Evolutionary conservation across 2,797 vertebrate species (phyloP).

Genomic region (Brotula barbata): DNA sequence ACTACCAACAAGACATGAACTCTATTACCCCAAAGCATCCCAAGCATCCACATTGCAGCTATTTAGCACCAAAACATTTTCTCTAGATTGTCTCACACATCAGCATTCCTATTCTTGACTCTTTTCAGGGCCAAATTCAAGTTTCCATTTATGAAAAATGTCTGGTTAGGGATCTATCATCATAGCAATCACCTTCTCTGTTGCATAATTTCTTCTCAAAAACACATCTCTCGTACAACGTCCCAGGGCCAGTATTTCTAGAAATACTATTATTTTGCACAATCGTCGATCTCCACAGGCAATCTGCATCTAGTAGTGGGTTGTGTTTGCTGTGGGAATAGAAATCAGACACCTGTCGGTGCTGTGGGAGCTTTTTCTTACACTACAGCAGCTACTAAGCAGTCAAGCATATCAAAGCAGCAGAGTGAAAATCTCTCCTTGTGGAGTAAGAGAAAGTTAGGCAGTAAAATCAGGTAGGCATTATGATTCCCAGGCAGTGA

Average conservation of each 20-base stretch:
- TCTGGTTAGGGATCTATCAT: slow-evolving; percentile 78
- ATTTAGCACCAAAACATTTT: slow-evolving; percentile 66
- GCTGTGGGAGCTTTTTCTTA: slow-evolving; percentile 20
- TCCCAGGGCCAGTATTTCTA: slow-evolving; percentile 55
- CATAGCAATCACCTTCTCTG: slow-evolving; percentile 71
- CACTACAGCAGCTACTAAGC: slow-evolving; percentile 50
- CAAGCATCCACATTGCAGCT: slow-evolving; percentile 54
- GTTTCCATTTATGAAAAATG: slow-evolving; percentile 78
- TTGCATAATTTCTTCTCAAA: slow-evolving; percentile 74
- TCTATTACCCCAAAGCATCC: slow-evolving; percentile 63
- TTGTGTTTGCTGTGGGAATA: slow-evolving; percentile 69
- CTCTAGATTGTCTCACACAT: slow-evolving; percentile 64
- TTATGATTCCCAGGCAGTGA: slow-evolving; percentile 57
- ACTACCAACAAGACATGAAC: slow-evolving; percentile 55
- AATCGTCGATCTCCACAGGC: slow-evolving; percentile 74
- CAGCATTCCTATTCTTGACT: slow-evolving; percentile 43
- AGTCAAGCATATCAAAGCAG: slow-evolving; percentile 69
- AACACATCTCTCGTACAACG: slow-evolving; percentile 52
- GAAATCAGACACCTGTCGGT: slow-evolving; percentile 77
- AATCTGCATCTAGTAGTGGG: slow-evolving; percentile 76
- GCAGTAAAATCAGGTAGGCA: slow-evolving; percentile 55
- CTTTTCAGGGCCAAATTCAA: slow-evolving; percentile 61
- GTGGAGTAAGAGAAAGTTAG: slow-evolving; percentile 57
- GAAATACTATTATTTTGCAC: slow-evolving; percentile 75
- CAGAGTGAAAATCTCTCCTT: slow-evolving; percentile 59